Conservation (phyloP, 2,113 vertebrate genomes). For the Felis chaus region DNA sequence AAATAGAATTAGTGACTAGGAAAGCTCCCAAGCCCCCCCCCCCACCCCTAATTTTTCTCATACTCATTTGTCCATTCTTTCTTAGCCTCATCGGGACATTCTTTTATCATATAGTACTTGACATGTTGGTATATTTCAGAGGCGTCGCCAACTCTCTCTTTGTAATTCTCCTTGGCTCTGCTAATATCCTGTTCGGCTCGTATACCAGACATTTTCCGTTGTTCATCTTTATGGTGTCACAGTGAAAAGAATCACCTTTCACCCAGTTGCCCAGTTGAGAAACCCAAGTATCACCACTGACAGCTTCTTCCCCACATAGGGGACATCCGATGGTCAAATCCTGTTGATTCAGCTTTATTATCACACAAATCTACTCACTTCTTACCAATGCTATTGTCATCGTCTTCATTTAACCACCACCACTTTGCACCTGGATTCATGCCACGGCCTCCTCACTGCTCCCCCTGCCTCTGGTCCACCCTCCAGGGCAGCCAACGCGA, state of each 20-base stretch:
- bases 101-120: background rate
- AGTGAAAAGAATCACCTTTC: background rate
- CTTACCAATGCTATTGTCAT: background rate
- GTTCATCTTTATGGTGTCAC: background rate
- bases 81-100: background rate
- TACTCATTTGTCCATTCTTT: background rate
- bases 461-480: background rate
- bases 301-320: background rate
- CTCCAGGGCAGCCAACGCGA: background rate
- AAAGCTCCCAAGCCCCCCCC: background rate
- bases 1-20: background rate
- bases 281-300: background rate
- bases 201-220: background rate
- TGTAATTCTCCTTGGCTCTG: background rate
- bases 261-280: background rate
- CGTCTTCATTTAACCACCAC: background rate
- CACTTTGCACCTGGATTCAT: background rate
- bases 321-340: background rate
- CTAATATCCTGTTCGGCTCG: background rate
- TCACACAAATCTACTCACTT: background rate
- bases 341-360: background rate
- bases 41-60: background rate
- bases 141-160: background rate
- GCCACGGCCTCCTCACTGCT: background rate
- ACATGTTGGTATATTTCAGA: background rate